Percentiles rank a stretch among this genome's conserved stretches.
Evolutionary conservation across 2,113 vertebrate species (phyloP).

Genomic region (Ornithorhynchus anatinus): DNA sequence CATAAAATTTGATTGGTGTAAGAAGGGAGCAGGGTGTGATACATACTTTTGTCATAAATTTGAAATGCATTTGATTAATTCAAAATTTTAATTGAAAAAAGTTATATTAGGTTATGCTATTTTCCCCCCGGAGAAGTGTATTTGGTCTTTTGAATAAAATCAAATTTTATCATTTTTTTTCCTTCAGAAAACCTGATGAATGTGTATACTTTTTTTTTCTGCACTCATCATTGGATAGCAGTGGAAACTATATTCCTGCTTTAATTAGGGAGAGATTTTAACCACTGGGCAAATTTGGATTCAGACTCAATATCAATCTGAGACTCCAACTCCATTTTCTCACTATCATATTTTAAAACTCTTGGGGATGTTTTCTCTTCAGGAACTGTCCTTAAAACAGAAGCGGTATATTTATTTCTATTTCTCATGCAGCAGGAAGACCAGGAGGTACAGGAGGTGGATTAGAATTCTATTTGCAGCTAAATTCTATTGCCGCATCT

Average conservation of each 20-base stretch:
- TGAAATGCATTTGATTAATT: too few species aligned
- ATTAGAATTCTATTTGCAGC: too few species aligned
- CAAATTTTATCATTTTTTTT: constrained; percentile 34
- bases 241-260: background rate
- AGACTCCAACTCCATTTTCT: too few species aligned
- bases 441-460: background rate
- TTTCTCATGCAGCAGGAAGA: accelerated
- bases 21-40: too few species aligned
- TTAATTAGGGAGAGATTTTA: constrained; percentile 4
- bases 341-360: background rate
- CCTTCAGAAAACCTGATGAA: too few species aligned
- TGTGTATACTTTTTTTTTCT: background rate
- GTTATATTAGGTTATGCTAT: too few species aligned
- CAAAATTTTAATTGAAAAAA: background rate
- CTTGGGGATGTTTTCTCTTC: background rate
- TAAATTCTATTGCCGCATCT: background rate
- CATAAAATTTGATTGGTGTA: too few species aligned
- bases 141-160: constrained; percentile 2
- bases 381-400: too few species aligned
- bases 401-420: background rate
- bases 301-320: background rate
- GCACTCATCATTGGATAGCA: background rate
- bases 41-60: too few species aligned
- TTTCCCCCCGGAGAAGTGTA: too few species aligned
- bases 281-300: background rate